Evolutionary conservation across 2,797 vertebrate genomes (phyloP), one percentile per base, ranked within the genome.

Genomic region (Neostethus bicornis): DNA sequence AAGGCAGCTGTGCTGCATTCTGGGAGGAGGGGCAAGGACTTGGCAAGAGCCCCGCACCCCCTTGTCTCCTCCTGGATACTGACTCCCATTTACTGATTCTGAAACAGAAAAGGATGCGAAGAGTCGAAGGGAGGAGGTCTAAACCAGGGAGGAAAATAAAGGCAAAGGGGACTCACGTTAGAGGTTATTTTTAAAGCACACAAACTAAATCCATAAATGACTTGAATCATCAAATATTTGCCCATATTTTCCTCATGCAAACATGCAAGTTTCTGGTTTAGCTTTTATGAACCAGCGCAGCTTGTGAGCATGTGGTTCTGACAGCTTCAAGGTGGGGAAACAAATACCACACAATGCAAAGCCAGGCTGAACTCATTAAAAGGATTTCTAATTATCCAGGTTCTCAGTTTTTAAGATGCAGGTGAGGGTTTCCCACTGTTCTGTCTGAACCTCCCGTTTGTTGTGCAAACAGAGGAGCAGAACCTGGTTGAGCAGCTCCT

Each of bases 1-100:
- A 91, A 93, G 94, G 94, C 96, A 96, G 96, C 95, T 96, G 95
- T 94, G 93, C 87, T 88, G 91, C 92, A 90, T 92, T 89, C 88
- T 88, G 92, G 86, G 81, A 87, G 92, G 93, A 93, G 93, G 94
- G 94, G 92, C 92, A 91, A 94, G 91, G 93, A 81, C 87, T 83
- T 75, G 83, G 89, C 72, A 85, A 83, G 84, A 84, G 82, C 80
- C 85, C 79, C 48, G 50, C 75, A 62, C 60, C 62, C 77, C 63
- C 37, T 79, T 71, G 73, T 83, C 79, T 77, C 80, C 83, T 87
- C 84, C 83, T 85, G 79, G 80, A 87, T 83, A 85, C 83, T 77
- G 80, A 91, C 85, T 87, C 81, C 79, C 82, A 89, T 87, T n/a
- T 86, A 86, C 77, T 77, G 77, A 84, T 80, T 66, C 70, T 53